Evolutionary conservation across 2,888 invertebrate genomes (phyloP).

Genomic region (Lamellibrachia columna): DNA sequence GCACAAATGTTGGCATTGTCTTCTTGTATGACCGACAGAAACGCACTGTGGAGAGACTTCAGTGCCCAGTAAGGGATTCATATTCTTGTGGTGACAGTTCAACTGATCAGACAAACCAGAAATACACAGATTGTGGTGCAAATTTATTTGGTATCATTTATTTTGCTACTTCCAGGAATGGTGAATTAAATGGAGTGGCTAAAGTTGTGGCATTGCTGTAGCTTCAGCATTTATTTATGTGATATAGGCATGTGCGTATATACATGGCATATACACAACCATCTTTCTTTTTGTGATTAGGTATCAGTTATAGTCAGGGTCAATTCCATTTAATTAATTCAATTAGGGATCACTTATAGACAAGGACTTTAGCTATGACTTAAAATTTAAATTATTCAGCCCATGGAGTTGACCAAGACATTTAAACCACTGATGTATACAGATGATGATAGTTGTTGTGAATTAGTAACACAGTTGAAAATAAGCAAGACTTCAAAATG

Average conservation of each 20-base stretch:
- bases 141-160: background rate
- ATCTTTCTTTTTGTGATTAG: background rate
- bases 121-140: background rate
- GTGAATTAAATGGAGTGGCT: background rate
- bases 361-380: no score
- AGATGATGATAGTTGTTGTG: no score
- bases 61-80: slow-evolving; percentile 77
- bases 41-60: slow-evolving; percentile 75
- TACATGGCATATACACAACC: background rate
- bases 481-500: no score
- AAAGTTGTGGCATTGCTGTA: no score
- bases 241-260: no score
- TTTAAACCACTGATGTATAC: no score
- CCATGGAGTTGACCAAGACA: no score
- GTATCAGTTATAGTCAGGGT: background rate
- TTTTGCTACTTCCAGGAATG: background rate
- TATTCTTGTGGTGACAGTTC: background rate
- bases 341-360: no score
- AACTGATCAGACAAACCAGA: no score
- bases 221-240: no score
- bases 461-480: no score
- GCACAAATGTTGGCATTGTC: slow-evolving; percentile 85
- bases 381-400: no score
- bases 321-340: background rate
- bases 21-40: slow-evolving; percentile 87